Conservation (phyloP, 1,140 invertebrate species). For the Brachionus koreanus region DNA sequence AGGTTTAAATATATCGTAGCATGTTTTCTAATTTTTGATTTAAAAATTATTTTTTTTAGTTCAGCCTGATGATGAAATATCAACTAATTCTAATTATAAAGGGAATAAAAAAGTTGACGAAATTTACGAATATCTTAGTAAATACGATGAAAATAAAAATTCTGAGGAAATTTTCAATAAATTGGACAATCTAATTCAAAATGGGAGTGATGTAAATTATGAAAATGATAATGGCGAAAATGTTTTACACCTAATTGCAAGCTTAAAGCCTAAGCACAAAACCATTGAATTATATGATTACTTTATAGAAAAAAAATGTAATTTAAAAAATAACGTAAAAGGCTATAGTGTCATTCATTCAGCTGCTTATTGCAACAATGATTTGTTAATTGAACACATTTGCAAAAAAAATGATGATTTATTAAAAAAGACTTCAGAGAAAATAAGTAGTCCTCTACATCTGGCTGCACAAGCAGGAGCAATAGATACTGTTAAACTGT, state of each 20-base stretch:
- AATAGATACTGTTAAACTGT: background rate
- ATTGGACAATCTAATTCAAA: background rate
- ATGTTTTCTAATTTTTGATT: background rate
- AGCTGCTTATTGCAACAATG: background rate
- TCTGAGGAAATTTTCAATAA: background rate
- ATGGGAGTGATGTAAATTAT: background rate
- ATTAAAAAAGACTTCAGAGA: background rate
- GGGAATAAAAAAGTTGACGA: too few relatives aligned
- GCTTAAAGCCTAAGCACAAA: background rate
- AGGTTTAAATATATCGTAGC: background rate
- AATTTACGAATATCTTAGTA: too few relatives aligned
- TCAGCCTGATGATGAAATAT: background rate
- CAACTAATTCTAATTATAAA: too few relatives aligned
- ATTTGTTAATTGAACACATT: background rate
- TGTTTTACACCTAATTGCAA: background rate
- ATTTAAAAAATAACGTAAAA: background rate
- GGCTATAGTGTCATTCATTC: background rate
- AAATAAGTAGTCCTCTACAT: background rate
- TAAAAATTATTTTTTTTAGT: background rate
- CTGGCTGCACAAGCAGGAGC: background rate
- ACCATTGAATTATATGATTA: background rate
- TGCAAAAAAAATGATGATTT: background rate
- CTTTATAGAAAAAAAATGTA: background rate
- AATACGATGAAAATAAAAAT: too few relatives aligned
- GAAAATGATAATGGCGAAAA: background rate